Base-by-base conservation (phyloP, 2,113 vertebrate species). In the Loxodonta africana region DNA sequence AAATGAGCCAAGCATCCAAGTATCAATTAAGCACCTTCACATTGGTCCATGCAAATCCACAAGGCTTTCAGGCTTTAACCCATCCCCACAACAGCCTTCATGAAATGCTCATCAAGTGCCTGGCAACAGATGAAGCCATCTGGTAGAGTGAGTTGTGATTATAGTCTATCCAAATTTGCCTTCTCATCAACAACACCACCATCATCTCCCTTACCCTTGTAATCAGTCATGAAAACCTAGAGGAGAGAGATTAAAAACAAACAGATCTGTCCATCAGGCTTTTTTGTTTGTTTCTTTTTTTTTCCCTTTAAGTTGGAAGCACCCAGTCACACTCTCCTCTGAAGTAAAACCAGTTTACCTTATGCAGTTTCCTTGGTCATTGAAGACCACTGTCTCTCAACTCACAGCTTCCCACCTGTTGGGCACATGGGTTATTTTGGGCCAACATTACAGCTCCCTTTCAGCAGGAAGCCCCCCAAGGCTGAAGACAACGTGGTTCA, bases 71-170 rank as follows among this genome's bases (percentile, higher is more conserved):
- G 85, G n/a, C 91, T 62, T 91, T 84, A 85, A 88, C 84, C 62
- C 94, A 76, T 74, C 81, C 17, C 44, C 37, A 83, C 9, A 67
- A 77, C 25, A 74, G 21, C 83, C 46, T 92, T 93, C 73, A 26
- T 71, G 73, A 97, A 95, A 88, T 25, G 90, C 85, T 97, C 92
- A 96, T 97, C 90, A 97, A 90, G 91, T 89, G 91, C 80, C 63
- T 98, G 96, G 96, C 93, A 95, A 91, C 37, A 30, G 90, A 95
- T 67, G 46, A 80, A 90, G 62, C 96, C 96, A 95, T 97, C 95
- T 97, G 97, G 81, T 83, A 88, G 76, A 33, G 28, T 76, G 71
- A 46, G 82, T 53, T 78, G 84, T 90, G 78, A 97, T 95, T 96
- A 94, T 78, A 88, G 74, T 37, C 69, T 37, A 46, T 82, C 46